phyloP scores from a whole-genome alignment of 2,113 vertebrate genomes.

The Oreochromis tanganicae region DNA sequence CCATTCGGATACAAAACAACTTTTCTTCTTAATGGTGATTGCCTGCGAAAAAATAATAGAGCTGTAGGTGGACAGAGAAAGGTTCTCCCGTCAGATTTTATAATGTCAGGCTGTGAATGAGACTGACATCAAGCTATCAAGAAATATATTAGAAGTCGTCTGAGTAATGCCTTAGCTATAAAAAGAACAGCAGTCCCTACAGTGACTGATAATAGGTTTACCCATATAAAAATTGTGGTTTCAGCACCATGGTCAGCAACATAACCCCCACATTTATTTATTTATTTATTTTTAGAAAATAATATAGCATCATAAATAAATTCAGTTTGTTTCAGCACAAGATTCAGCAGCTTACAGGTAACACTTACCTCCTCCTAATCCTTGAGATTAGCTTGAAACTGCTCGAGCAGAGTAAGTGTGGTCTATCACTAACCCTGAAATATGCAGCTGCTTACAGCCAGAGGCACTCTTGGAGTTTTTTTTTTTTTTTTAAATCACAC shows the following conservation, averaged over 20 bases:
- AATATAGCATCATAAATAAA: neutral
- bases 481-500: neutral
- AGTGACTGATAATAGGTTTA: neutral
- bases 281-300: neutral
- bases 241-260: slow-evolving; percentile 24
- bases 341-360: neutral
- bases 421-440: slow-evolving; percentile 15
- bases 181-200: neutral
- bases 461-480: neutral
- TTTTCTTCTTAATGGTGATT: neutral
- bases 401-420: neutral
- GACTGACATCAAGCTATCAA: neutral
- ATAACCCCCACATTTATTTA: neutral
- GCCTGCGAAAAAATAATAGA: neutral
- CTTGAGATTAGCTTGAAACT: slow-evolving; percentile 20
- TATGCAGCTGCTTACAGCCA: slow-evolving; percentile 25
- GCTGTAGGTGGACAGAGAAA: neutral
- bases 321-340: neutral
- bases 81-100: neutral
- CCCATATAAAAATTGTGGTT: neutral
- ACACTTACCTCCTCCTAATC: slow-evolving; percentile 13
- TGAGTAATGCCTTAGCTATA: neutral
- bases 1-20: neutral
- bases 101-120: neutral
- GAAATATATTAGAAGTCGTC: neutral